Conservation (phyloP, 2,113 vertebrate genomes). For the Rhinoptilus africanus region DNA sequence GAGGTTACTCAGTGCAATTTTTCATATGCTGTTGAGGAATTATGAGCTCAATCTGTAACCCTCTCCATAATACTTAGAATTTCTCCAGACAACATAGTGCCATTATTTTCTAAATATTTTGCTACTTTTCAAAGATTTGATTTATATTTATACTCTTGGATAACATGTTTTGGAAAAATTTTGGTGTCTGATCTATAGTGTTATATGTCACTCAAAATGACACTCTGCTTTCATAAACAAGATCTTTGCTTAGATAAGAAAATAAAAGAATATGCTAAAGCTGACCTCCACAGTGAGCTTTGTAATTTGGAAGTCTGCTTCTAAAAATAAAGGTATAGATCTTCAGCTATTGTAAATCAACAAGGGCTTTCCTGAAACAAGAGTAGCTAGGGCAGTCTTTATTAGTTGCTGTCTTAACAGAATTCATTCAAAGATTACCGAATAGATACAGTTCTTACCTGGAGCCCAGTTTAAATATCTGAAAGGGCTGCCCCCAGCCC, state of each 20-base stretch:
- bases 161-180: neutral
- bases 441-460: constrained; percentile 70
- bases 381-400: neutral
- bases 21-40: neutral
- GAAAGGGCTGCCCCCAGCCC: constrained; percentile 85
- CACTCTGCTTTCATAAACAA: neutral
- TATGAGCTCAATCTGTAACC: neutral
- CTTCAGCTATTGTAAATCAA: neutral
- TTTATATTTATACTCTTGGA: neutral
- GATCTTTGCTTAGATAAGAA: neutral
- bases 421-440: neutral
- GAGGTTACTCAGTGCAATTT: neutral
- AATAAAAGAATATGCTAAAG: neutral
- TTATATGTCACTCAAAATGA: neutral
- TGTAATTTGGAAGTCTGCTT: neutral
- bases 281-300: neutral
- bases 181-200: neutral
- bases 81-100: neutral
- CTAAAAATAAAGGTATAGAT: neutral
- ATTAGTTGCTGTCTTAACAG: neutral
- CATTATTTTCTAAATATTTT: neutral
- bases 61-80: neutral
- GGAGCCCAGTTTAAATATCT: constrained; percentile 92
- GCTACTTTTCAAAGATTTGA: neutral
- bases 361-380: neutral